Percentiles rank a stretch among this genome's conserved stretches.
phyloP scores from a whole-genome alignment of 2,113 vertebrate species.

The Microtus oregoni region DNA sequence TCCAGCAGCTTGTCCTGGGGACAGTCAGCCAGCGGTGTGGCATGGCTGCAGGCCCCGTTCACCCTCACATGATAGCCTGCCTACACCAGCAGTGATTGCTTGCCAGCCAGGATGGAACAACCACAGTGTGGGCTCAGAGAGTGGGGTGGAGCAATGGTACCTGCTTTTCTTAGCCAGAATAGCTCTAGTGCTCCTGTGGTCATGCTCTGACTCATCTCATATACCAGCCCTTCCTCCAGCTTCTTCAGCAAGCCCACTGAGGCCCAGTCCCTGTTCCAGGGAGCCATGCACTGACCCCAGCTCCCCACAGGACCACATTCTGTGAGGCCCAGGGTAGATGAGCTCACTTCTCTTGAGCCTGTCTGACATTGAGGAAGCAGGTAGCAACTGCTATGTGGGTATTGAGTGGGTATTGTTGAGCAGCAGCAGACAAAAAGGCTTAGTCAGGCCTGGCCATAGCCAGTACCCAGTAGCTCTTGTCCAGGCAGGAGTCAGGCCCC shows the following conservation, averaged over 20 bases:
- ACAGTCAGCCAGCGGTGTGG: not conserved
- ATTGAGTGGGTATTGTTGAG: not conserved
- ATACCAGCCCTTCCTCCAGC: not conserved
- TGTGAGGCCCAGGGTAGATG: not conserved
- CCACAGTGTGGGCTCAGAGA: not conserved
- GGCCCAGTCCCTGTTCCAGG: not conserved
- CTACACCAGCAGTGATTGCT: not conserved
- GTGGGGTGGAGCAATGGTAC: not conserved
- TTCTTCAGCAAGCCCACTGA: not conserved
- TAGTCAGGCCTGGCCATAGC: not conserved
- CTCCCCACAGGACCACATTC: not conserved
- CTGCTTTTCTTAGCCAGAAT: not conserved
- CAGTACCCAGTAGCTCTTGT: not conserved
- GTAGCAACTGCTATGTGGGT: not conserved
- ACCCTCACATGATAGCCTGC: fast-evolving
- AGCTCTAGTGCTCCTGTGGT: not conserved
- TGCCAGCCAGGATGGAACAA: not conserved
- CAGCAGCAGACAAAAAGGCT: too few relatives aligned
- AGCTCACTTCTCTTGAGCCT: not conserved
- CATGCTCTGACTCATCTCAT: not conserved
- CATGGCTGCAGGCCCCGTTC: not conserved
- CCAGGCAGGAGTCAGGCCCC: not conserved
- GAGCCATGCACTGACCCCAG: not conserved
- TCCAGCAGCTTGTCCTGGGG: conserved; percentile 90
- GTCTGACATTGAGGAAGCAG: not conserved